Evolutionary conservation across 2,797 vertebrate species (phyloP).

Genomic region (Channa striata): DNA sequence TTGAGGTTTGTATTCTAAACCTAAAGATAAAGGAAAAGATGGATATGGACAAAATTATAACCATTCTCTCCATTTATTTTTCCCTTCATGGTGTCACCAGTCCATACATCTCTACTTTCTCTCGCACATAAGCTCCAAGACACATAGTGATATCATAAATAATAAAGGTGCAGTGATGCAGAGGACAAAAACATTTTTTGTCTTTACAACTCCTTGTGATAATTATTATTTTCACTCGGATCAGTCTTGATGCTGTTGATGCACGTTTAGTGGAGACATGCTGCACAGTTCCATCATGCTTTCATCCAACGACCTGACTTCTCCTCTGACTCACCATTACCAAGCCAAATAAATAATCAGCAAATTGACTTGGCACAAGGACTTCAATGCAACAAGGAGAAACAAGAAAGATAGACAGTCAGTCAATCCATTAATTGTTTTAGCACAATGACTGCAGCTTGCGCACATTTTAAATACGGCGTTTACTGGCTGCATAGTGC

Average conservation of each 20-base stretch:
- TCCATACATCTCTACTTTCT: no score
- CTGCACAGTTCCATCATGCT: neutral
- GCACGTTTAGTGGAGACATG: neutral
- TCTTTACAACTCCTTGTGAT: neutral
- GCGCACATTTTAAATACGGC: conserved; percentile 72
- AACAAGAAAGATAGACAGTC: conserved; percentile 4
- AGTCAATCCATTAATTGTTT: conserved; percentile 55
- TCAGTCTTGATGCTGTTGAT: neutral
- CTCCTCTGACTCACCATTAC: conserved; percentile 40
- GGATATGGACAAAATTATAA: neutral
- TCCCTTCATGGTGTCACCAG: neutral
- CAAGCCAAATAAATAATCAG: conserved; percentile 50
- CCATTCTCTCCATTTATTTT: neutral
- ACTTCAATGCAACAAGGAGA: conserved; percentile 14
- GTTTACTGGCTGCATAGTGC: conserved; percentile 78
- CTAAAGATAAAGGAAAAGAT: conserved; percentile 14
- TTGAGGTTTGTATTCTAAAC: conserved; percentile 23
- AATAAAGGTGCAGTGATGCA: neutral
- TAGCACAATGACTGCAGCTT: conserved; percentile 66
- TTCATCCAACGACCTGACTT: conserved; percentile 35
- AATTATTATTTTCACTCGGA: no score
- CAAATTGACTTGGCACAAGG: conserved; percentile 79
- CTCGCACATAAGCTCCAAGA: no score
- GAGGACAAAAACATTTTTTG: neutral
- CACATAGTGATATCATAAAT: no score